These are phyloP conservation scores for Drosophila chauvacae DNA, from an alignment of 1,140 invertebrate species.

Conservation along the genomic window DNA sequence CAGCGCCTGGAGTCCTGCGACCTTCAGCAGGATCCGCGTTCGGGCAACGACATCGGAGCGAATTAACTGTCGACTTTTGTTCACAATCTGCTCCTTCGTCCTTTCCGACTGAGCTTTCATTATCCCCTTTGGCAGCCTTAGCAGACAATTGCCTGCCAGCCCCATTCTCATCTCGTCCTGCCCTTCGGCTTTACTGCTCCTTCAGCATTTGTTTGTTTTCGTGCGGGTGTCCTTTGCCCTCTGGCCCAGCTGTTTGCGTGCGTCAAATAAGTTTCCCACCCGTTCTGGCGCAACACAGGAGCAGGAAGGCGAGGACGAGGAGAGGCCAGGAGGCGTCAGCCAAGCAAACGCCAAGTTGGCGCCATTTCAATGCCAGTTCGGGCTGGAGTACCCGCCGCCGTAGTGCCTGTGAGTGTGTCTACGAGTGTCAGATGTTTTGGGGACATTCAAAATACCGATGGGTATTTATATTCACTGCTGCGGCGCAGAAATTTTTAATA, in stretches of 20 bases:
- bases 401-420: conserved; percentile 12
- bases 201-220: conserved; percentile 61
- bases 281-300: conserved; percentile 10
- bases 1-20: conserved; percentile 22
- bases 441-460: conserved; percentile 13
- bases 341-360: conserved; percentile 54
- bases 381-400: background rate
- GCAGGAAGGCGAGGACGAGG: background rate
- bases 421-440: conserved; percentile 8
- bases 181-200: conserved; percentile 8
- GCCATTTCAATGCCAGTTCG: conserved; percentile 55
- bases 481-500: conserved; percentile 20
- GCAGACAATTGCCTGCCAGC: conserved; percentile 51
- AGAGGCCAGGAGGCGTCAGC: conserved; percentile 12
- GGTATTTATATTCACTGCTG: conserved; percentile 9
- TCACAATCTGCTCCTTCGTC: conserved; percentile 25
- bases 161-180: conserved; percentile 5
- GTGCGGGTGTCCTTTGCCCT: conserved; percentile 52
- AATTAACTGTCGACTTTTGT: conserved; percentile 66
- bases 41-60: conserved; percentile 28
- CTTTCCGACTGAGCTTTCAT: conserved; percentile 7
- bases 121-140: conserved; percentile 31
- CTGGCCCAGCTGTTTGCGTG: conserved; percentile 71
- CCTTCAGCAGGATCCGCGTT: conserved; percentile 59
- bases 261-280: conserved; percentile 60